phyloP scores from a whole-genome alignment of 2,888 invertebrate species.

The Pseudococcus longispinus region DNA sequence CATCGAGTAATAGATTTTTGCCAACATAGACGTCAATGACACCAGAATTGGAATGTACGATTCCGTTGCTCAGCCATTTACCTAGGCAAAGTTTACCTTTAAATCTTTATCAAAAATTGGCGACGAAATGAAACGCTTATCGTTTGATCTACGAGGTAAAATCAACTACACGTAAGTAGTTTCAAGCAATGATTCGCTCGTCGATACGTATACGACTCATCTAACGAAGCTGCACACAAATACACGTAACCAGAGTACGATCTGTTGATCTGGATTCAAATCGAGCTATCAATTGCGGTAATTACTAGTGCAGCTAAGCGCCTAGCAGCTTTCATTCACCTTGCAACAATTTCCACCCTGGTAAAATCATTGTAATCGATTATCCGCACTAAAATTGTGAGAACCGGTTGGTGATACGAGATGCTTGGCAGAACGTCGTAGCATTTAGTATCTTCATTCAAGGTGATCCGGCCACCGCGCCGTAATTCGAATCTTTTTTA shows the following conservation, averaged over 20 bases:
- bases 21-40: neutral
- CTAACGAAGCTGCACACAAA: neutral
- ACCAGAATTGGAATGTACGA: neutral
- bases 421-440: neutral
- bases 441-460: neutral
- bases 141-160: neutral
- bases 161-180: neutral
- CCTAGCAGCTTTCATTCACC: constrained; percentile 9
- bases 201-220: neutral
- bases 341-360: constrained; percentile 23
- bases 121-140: neutral
- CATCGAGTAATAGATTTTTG: neutral
- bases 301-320: neutral
- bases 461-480: neutral
- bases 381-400: neutral
- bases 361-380: neutral
- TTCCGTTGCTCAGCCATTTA: neutral
- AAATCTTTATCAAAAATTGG: neutral
- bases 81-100: neutral
- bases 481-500: neutral
- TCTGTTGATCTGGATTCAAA: neutral
- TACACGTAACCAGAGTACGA: neutral
- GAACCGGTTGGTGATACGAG: neutral
- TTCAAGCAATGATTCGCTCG: neutral
- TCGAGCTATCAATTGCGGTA: neutral